Conservation (phyloP, 35 echinoderm and acorn worm genomes). For the Diadema setosum region DNA sequence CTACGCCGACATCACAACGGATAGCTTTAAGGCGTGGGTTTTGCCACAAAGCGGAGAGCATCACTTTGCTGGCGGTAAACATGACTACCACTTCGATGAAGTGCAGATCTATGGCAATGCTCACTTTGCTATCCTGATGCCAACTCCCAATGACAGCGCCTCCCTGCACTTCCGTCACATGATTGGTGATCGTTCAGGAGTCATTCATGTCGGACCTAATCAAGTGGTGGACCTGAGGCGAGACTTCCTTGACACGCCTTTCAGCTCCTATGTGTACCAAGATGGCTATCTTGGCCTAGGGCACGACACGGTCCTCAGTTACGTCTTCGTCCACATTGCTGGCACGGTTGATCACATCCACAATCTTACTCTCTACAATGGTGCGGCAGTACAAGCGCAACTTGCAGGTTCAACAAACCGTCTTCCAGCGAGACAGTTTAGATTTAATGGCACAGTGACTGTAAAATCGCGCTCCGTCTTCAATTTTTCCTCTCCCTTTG, state of each 20-base stretch:
- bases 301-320: conserved; percentile 53
- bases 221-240: conserved; percentile 79
- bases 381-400: conserved; percentile 32
- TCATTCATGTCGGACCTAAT: conserved; percentile 83
- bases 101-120: conserved; percentile 87
- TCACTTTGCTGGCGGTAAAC: conserved; percentile 64
- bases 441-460: conserved; percentile 54
- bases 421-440: conserved; percentile 28
- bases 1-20: conserved; percentile 59
- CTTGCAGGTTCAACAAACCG: conserved; percentile 52
- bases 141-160: conserved; percentile 69
- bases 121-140: conserved; percentile 63
- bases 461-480: conserved; percentile 63
- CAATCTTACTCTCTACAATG: conserved; percentile 73
- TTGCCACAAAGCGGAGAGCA: conserved; percentile 82
- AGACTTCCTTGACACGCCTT: conserved; percentile 57
- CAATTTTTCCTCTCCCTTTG: conserved; percentile 62
- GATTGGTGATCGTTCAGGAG: conserved; percentile 83
- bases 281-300: conserved; percentile 63
- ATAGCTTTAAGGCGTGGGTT: conserved; percentile 92
- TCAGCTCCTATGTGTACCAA: conserved; percentile 79
- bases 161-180: conserved; percentile 63
- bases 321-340: conserved; percentile 71
- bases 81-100: conserved; percentile 92
- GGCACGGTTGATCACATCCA: conserved; percentile 82